Evolutionary conservation across 2,797 vertebrate genomes (phyloP), one percentile per base, ranked within the genome.

Genomic region (Pseudochaenichthys georgianus): DNA sequence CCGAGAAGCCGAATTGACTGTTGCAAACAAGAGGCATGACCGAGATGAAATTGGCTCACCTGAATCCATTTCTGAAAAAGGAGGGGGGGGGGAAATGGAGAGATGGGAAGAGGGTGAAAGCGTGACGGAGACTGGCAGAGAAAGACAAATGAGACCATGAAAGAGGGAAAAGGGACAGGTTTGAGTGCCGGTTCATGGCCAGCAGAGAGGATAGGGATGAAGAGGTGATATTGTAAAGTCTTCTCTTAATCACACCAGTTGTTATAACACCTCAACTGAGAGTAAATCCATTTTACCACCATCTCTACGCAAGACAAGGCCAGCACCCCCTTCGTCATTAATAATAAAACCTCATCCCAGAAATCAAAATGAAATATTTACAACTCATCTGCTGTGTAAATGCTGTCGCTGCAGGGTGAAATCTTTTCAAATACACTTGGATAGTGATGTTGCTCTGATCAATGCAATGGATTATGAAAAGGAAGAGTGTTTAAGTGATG

Each of bases 11-110:
- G 84, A 93, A 93, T 92, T 91, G 91, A 93, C 90, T 89, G 82
- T 88, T 93, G 87, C 88, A 92, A 91, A 93, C 85, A 91, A 91
- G 90, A 92, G 90, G 90, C 92, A 92, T 93, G 92, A 91, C 92
- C 87, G 84, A 87, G 89, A 88, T 92, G 84, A 92, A 93, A 93
- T 92, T 89, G 91, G 87, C 89, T 93, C 90, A 93, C 89, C 91
- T 93, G 90, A 88, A 93, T 88, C 90, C 73, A 78, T 82, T 89
- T 80, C 83, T 82, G 75, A 55, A 67, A 57, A 73, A 48, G 76
- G 70, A 74, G 19, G 80, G 65, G 10, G 2, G 3, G 4, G 4
- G 28, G 28, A 1, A 28, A 53, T 21, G 78, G 77, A 77, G 80
- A 81, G 87, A 89, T 83, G 85, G 82, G 85, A 65, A 82, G 74